Base-by-base conservation (phyloP, 53 echinoderm and acorn worm genomes). In the Patiria pectinifera region DNA sequence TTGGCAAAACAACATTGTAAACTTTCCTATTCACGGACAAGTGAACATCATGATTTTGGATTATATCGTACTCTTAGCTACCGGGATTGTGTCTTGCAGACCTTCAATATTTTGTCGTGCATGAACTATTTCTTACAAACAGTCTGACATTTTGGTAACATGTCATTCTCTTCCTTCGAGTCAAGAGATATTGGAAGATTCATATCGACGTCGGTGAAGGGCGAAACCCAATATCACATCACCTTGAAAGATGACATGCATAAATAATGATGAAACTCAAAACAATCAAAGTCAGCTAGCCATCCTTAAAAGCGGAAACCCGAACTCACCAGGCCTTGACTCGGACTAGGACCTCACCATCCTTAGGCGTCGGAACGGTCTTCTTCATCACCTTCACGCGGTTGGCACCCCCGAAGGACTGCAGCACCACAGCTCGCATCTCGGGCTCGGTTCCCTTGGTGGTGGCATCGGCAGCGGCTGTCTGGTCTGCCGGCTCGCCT, bases 261-360 rank as follows among this genome's bases (percentile, higher is more conserved):
- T 66, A 66, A 66, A 18, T 66, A 7, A n/a, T 24, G 22, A 74
- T 16, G 24, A 74, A 3, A 23, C 22, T 4, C 15, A 69, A 69
- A 5, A n/a, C 21, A 23, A 9, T 24, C 18, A 4, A 3, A 74
- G 74, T 21, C 24, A 24, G 74, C 23, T 74, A 74, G 74, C 74
- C 24, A 23, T 22, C 22, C 24, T 5, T 10, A n/a, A 23, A 15
- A 85, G 35, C 69, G 15, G 24, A 23, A 74, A 74, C 9, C 74
- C 24, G 3, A 26, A 94, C 95, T 89, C 85, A 95, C 95, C 95
- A 95, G 48, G 95, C 92, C 85, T 95, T 93, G 78, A 95, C 95
- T 8, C 95, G 95, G 58, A 95, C 90, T 12, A 95, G 85, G 22
- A 95, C 95, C 82, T 92, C 92, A 25, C 93, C 95, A 80, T 95